A percentile compares a stretch with the other conserved stretches of the same genome.
These are phyloP conservation scores for Xenus cinereus DNA, from an alignment of 2,113 vertebrate species.

Conservation along the genomic window DNA sequence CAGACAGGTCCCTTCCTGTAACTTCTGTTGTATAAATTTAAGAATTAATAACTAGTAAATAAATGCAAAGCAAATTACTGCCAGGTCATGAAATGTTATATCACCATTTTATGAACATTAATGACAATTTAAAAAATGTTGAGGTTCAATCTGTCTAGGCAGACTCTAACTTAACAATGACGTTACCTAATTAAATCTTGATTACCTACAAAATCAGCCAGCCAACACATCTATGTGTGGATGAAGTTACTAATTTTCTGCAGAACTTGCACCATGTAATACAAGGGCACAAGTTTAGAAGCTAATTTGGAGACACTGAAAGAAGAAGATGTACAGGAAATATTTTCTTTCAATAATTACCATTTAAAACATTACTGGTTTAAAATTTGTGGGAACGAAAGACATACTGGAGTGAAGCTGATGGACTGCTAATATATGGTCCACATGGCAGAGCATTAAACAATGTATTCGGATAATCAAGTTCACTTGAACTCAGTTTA, in stretches of 20 bases:
- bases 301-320: not conserved
- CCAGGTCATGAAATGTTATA: not conserved
- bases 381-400: not conserved
- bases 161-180: not conserved
- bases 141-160: not conserved
- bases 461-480: not conserved
- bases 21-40: not conserved
- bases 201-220: not conserved
- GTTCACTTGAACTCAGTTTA: not conserved
- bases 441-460: not conserved
- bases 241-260: not conserved
- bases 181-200: not conserved
- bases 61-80: not conserved
- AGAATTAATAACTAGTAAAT: not conserved
- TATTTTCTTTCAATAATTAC: not conserved
- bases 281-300: not conserved
- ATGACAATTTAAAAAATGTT: not conserved
- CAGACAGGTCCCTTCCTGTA: not conserved
- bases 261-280: not conserved
- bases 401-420: not conserved
- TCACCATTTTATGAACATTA: not conserved
- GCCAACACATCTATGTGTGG: not conserved
- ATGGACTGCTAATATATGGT: not conserved
- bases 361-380: not conserved
- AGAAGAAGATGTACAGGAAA: not conserved